A percentile compares a stretch with the other conserved stretches of the same genome.
phyloP scores from a whole-genome alignment of 2,888 invertebrate genomes.

The Eucera pruinosa region DNA sequence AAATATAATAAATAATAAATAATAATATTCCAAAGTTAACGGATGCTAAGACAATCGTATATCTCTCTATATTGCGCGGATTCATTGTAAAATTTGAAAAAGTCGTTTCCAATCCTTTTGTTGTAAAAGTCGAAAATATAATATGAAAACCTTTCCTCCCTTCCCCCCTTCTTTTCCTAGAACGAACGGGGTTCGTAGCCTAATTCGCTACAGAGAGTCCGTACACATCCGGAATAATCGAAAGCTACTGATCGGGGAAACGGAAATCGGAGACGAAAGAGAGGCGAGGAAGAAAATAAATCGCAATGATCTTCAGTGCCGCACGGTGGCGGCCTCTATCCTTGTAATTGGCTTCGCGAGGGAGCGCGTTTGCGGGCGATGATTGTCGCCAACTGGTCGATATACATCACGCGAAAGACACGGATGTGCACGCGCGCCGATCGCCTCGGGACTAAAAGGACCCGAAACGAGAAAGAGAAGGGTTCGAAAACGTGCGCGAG shows the following conservation, averaged over 20 bases:
- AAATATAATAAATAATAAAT: too few relatives aligned
- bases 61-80: too few relatives aligned
- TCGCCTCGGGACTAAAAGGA: constrained; percentile 36
- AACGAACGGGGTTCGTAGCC: too few relatives aligned
- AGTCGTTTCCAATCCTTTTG: too few relatives aligned
- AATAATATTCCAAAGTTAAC: too few relatives aligned
- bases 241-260: constrained; percentile 2
- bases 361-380: constrained; percentile 71
- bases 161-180: too few relatives aligned
- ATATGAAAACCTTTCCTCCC: too few relatives aligned
- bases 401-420: constrained; percentile 77
- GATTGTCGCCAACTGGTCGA: constrained; percentile 80
- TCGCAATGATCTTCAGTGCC: constrained; percentile 71
- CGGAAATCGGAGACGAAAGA: constrained; percentile 30
- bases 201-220: background rate
- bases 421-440: constrained; percentile 56
- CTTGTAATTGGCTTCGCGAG: constrained; percentile 79
- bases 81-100: too few relatives aligned
- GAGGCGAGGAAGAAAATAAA: constrained; percentile 72
- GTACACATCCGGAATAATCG: background rate
- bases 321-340: constrained; percentile 55
- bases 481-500: constrained; percentile 71
- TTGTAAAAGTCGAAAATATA: too few relatives aligned
- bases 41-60: too few relatives aligned
- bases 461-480: constrained; percentile 27